Percentiles rank a stretch among this genome's conserved stretches.
These are phyloP conservation scores for Dasysyrphus albostriatus DNA, from an alignment of 2,888 invertebrate genomes.

Conservation along the genomic window DNA sequence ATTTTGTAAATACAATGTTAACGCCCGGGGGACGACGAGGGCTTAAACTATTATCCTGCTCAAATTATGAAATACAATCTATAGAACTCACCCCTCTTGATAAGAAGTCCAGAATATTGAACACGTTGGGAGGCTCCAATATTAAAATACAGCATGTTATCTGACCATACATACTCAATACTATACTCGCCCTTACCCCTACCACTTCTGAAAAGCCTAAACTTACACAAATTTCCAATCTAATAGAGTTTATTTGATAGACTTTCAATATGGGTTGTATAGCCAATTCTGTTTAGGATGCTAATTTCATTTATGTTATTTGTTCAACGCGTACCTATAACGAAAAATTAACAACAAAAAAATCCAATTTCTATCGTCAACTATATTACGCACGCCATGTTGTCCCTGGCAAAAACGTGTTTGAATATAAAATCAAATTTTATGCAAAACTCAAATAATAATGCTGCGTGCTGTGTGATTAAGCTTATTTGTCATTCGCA, in stretches of 20 bases:
- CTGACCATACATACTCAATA: conserved; percentile 46
- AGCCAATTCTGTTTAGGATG: background rate
- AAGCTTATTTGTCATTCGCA: conserved; percentile 45
- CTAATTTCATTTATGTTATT: conserved; percentile 21
- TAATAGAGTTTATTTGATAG: conserved; percentile 55
- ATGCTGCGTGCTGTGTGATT: conserved; percentile 36
- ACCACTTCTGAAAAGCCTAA: background rate
- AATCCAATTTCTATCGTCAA: background rate
- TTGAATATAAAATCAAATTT: conserved; percentile 61
- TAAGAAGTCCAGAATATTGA: background rate
- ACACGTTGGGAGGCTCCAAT: conserved; percentile 10
- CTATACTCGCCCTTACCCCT: background rate
- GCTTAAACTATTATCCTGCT: conserved; percentile 33
- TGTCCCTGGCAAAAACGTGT: background rate
- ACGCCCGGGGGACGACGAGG: background rate
- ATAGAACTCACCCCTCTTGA: background rate
- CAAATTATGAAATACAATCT: conserved; percentile 39
- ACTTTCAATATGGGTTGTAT: conserved; percentile 18
- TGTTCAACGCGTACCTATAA: background rate
- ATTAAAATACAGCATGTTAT: conserved; percentile 44
- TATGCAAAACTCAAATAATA: conserved; percentile 61
- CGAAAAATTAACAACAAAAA: background rate
- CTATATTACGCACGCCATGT: background rate
- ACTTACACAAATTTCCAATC: conserved; percentile 36
- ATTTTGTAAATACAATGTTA: conserved; percentile 41